Percentiles rank a stretch among this genome's conserved stretches.
phyloP scores from a whole-genome alignment of 2,113 vertebrate species.

The Microtus pennsylvanicus region DNA sequence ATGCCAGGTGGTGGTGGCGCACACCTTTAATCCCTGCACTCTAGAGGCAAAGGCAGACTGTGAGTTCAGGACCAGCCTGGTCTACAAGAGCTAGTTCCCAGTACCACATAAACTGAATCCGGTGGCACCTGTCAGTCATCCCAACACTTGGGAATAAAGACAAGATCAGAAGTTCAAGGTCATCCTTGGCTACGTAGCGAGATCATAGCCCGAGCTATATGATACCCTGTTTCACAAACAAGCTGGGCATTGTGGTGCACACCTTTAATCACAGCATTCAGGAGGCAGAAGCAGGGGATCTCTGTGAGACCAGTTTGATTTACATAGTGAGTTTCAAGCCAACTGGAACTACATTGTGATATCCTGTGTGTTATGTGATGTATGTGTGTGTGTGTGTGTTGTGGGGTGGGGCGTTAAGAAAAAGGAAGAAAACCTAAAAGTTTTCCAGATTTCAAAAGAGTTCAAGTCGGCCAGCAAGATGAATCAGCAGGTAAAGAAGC shows the following conservation, averaged over 20 bases:
- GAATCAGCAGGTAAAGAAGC: neutral
- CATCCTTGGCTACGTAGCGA: no score
- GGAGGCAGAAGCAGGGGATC: neutral
- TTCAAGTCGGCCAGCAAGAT: neutral
- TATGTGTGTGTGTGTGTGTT: no score
- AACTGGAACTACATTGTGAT: neutral
- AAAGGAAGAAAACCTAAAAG: neutral
- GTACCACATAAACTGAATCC: neutral
- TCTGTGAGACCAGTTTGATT: neutral
- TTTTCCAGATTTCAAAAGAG: neutral
- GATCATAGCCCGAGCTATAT: neutral
- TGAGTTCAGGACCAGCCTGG: no score
- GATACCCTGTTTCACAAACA: neutral
- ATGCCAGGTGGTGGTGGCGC: no score
- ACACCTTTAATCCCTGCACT: no score
- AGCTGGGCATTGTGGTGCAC: neutral
- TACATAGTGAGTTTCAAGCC: neutral
- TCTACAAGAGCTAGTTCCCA: neutral
- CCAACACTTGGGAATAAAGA: neutral
- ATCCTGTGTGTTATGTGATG: no score
- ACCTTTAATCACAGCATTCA: neutral
- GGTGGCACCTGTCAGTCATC: neutral
- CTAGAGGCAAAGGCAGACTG: no score
- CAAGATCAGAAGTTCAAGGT: neutral
- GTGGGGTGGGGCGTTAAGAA: neutral